Conservation (phyloP, 2,113 vertebrate genomes). For the Aplodontia rufa region DNA sequence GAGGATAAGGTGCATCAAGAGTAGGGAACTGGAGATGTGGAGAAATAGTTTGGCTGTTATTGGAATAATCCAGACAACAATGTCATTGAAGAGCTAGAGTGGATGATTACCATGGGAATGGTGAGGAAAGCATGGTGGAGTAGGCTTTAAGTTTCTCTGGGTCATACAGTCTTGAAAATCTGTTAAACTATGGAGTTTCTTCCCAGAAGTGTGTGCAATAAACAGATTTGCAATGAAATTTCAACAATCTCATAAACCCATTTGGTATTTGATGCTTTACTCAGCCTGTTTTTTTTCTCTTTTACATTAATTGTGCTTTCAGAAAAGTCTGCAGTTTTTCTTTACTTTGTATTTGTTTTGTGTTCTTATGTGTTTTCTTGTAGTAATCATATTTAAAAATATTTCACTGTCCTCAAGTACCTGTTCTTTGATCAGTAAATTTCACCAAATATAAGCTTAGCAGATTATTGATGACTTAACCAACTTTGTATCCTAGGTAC, state of each 20-base stretch:
- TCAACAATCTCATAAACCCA: neutral
- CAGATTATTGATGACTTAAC: neutral
- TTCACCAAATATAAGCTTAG: conserved; percentile 15
- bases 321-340: neutral
- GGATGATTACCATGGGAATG: neutral
- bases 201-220: neutral
- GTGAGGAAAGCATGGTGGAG: neutral
- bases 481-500: neutral
- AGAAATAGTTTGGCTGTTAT: neutral
- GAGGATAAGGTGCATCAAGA: neutral
- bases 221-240: neutral
- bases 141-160: neutral
- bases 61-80: neutral
- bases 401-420: neutral
- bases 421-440: neutral
- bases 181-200: neutral
- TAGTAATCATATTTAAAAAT: neutral
- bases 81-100: neutral
- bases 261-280: neutral
- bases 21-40: neutral
- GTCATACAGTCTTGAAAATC: neutral
- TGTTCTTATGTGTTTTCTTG: neutral
- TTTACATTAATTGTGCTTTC: neutral
- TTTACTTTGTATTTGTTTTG: neutral
- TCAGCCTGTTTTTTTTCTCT: neutral